Evolutionary conservation across 2,888 invertebrate genomes (phyloP).

Genomic region (Cephus rjabovi): DNA sequence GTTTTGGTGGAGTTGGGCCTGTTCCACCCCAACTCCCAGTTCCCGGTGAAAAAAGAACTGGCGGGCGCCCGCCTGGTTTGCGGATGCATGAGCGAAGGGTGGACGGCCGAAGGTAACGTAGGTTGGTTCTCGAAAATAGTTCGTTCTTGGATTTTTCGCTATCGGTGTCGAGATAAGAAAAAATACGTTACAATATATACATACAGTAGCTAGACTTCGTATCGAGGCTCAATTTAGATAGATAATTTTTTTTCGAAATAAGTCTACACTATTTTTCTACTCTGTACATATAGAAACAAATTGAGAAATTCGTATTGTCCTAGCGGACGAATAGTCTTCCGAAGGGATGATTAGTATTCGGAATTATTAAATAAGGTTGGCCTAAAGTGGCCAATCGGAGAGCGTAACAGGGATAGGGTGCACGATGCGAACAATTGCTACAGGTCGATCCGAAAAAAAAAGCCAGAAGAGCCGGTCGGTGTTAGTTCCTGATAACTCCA

Average conservation of each 20-base stretch:
- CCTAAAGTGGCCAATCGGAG: not conserved
- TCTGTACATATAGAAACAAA: conserved; percentile 26
- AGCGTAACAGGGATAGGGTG: not conserved
- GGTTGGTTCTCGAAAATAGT: no score
- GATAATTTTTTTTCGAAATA: conserved; percentile 32
- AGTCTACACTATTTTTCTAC: conserved; percentile 29
- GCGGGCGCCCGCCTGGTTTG: no score
- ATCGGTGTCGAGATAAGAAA: no score
- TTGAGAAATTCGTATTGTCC: not conserved
- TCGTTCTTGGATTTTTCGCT: no score
- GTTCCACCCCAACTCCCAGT: no score
- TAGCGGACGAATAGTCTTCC: not conserved
- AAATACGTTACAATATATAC: no score
- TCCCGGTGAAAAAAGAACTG: no score
- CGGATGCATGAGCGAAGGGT: no score
- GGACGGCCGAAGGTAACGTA: no score
- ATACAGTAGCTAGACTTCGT: conserved; percentile 34
- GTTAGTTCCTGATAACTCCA: conserved; percentile 25
- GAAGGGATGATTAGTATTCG: not conserved
- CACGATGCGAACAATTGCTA: not conserved
- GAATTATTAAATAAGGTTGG: not conserved
- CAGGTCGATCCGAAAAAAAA: not conserved
- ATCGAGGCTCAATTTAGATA: conserved; percentile 63
- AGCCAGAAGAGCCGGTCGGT: conserved; percentile 23
- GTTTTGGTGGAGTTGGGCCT: no score